Base-by-base conservation (phyloP, 1,140 invertebrate genomes). In the Vollenhovia emeryi region DNA sequence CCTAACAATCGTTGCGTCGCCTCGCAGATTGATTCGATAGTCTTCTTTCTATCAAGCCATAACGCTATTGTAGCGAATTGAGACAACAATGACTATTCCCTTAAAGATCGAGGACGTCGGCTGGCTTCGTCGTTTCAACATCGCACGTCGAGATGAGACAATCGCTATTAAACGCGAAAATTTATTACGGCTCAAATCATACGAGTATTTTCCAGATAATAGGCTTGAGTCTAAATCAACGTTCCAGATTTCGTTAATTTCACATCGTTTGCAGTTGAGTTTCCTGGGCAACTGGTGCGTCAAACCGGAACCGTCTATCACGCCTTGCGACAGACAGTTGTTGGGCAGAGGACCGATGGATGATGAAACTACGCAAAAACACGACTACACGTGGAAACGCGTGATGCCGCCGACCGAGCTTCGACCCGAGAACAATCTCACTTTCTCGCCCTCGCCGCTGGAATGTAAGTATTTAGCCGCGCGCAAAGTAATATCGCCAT, bases 331-430 rank as follows among this genome's bases (percentile, higher is more conserved):
- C 0, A 91, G 84, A 15, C 79, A 92, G 21, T 87, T 89, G 60
- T 43, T 93, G 90, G 95, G 96, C 0, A 95, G 96, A 87, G 97
- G 97, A 0, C 96, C 96, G 13, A 96, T 97, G 95, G 96, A 97
- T 89, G 96, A 96, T 71, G 93, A 96, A 68, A 97, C 97, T 0
- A 97, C 97, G 0, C 96, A 97, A 69, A 96, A 96, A 82, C 96
- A 97, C 87, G 97, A 97, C 92, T 97, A 96, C 89, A 87, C 84
- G 0, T 94, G 94, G 94, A 94, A 94, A 55, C 87, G 40, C 1
- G 33, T n/a, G 6, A 45, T 15, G 21, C 83, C 74, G 2, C 50
- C 71, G 7, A 1, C 71, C 2, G 15, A 40, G n/a, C 33, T 89
- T n/a, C 59, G 68, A 21, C 93, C 91, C 0, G 62, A 87, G 15